Conservation (phyloP, 2,888 invertebrate species). For the Polymixis flavicincta region DNA sequence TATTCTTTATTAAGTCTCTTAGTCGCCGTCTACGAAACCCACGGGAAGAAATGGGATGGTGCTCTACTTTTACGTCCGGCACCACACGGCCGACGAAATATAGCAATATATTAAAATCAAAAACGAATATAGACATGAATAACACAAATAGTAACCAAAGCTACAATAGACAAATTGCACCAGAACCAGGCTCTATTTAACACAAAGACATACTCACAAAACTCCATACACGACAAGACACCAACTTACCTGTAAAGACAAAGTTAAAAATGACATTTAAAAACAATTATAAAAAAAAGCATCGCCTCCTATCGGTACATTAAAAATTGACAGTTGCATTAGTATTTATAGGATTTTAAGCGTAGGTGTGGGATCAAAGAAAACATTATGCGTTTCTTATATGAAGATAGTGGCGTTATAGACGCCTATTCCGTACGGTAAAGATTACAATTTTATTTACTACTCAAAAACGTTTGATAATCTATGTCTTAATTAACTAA, state of each 20-base stretch:
- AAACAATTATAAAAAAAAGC: constrained; percentile 67
- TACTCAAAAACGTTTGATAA: constrained; percentile 89
- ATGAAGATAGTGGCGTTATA: constrained; percentile 87
- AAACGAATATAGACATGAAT: background rate
- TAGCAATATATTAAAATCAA: background rate
- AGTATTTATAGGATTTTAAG: constrained; percentile 82
- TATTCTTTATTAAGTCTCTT: too few species aligned
- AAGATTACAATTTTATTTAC: constrained; percentile 90
- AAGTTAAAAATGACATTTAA: constrained; percentile 72
- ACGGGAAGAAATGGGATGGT: too few species aligned
- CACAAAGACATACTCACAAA: constrained; percentile 50
- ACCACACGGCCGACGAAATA: too few species aligned
- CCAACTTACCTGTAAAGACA: constrained; percentile 79
- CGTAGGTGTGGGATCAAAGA: constrained; percentile 89
- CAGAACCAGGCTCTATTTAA: background rate
- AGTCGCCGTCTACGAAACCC: too few species aligned
- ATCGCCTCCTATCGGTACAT: constrained; percentile 80
- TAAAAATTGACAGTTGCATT: constrained; percentile 90
- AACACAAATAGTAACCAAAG: background rate
- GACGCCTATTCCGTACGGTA: constrained; percentile 86
- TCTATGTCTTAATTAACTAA: constrained; percentile 91
- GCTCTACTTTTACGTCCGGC: too few species aligned
- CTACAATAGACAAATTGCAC: background rate
- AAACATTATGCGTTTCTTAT: constrained; percentile 84
- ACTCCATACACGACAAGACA: constrained; percentile 42